phyloP scores from a whole-genome alignment of 2,888 invertebrate genomes.

The Crocallis elinguaria region DNA sequence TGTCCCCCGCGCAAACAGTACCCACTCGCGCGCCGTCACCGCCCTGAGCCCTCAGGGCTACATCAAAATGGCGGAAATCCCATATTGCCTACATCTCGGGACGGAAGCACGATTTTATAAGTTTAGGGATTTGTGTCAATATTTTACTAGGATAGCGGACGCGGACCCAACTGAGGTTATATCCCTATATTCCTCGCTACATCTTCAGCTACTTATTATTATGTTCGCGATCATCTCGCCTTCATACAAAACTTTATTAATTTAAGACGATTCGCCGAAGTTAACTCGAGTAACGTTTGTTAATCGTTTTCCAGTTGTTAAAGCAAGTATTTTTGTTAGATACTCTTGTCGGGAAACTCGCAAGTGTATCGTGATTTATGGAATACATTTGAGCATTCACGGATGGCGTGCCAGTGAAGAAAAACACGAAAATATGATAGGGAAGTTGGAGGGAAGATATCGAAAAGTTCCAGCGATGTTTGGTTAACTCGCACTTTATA shows the following conservation, averaged over 20 bases:
- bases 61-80: conserved; percentile 83
- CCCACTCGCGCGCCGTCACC: conserved; percentile 56
- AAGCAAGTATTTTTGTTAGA: conserved; percentile 74
- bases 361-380: conserved; percentile 74
- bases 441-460: conserved; percentile 51
- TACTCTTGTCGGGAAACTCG: conserved; percentile 59
- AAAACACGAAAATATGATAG: conserved; percentile 74
- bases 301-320: conserved; percentile 62
- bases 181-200: conserved; percentile 42
- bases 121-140: conserved; percentile 85
- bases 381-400: conserved; percentile 70
- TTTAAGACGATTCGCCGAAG: conserved; percentile 53
- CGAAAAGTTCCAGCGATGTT: conserved; percentile 53
- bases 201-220: conserved; percentile 39
- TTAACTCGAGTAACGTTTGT: conserved; percentile 57
- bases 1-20: conserved; percentile 75
- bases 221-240: conserved; percentile 32
- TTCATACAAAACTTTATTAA: conserved; percentile 68
- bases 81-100: conserved; percentile 79
- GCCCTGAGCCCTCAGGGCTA: conserved; percentile 38
- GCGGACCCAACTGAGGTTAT: conserved; percentile 42
- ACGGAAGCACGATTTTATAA: conserved; percentile 83
- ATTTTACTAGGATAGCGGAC: conserved; percentile 81
- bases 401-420: conserved; percentile 61
- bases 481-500: conserved; percentile 56